phyloP scores from a whole-genome alignment of 2,797 vertebrate genomes.

The Lutjanus argentimaculatus region DNA sequence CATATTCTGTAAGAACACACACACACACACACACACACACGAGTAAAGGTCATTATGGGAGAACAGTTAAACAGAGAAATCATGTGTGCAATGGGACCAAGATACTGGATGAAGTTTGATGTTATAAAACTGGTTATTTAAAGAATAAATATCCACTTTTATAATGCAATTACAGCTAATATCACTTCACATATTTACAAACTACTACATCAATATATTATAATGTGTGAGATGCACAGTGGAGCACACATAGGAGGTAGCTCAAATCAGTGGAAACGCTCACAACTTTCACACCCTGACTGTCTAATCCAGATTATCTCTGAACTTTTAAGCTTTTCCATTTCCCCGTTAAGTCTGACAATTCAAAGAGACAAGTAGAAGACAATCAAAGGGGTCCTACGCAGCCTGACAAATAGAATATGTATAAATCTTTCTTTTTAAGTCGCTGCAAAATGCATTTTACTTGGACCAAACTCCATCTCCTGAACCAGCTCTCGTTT shows the following conservation, averaged over 20 bases:
- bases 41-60: background rate
- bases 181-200: background rate
- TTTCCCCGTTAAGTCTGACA: conserved; percentile 6
- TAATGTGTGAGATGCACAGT: background rate
- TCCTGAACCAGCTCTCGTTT: background rate
- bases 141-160: conserved; percentile 1
- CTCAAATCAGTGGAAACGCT: conserved; percentile 11
- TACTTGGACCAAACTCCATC: background rate
- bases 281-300: conserved; percentile 25
- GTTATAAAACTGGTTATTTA: background rate
- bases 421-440: conserved; percentile 3
- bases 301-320: conserved; percentile 42
- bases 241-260: background rate
- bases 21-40: conserved; percentile 49
- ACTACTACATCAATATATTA: background rate
- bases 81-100: background rate
- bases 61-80: background rate
- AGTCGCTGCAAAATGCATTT: background rate
- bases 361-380: background rate
- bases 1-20: conserved; percentile 89
- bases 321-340: conserved; percentile 5
- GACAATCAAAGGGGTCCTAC: background rate
- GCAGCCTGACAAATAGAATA: background rate
- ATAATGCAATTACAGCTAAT: background rate
- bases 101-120: background rate